These are phyloP conservation scores for Parnassius apollo DNA, from an alignment of 2,888 invertebrate species.

Conservation along the genomic window DNA sequence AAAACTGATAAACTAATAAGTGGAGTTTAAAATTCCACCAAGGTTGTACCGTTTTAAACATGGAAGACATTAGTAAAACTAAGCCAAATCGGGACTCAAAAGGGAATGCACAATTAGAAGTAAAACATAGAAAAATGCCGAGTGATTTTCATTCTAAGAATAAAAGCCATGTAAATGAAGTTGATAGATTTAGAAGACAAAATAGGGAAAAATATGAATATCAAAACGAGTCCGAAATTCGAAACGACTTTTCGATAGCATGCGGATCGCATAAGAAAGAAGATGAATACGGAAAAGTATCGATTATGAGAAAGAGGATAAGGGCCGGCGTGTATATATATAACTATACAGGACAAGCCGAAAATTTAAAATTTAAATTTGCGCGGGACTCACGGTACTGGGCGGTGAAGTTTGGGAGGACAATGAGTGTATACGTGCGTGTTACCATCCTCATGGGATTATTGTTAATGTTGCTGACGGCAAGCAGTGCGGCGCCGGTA, in stretches of 20 bases:
- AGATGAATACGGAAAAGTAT: conserved; percentile 64
- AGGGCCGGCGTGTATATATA: conserved; percentile 59
- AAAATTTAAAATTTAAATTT: conserved; percentile 72
- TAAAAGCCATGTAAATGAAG: conserved; percentile 66
- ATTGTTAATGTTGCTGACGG: conserved; percentile 57
- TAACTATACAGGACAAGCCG: conserved; percentile 58
- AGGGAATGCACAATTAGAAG: conserved; percentile 41
- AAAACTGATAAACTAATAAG: conserved; percentile 4
- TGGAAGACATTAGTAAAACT: conserved; percentile 16
- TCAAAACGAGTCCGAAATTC: conserved; percentile 47
- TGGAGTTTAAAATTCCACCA: conserved; percentile 14
- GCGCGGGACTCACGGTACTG: conserved; percentile 53
- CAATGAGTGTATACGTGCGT: conserved; percentile 61
- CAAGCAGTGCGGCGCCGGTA: conserved; percentile 58
- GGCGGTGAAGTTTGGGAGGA: conserved; percentile 58
- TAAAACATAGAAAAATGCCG: conserved; percentile 46
- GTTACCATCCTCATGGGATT: conserved; percentile 54
- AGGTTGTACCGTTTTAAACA: conserved; percentile 11
- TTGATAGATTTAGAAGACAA: conserved; percentile 67
- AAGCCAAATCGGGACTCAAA: conserved; percentile 25
- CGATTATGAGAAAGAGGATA: conserved; percentile 63
- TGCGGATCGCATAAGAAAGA: conserved; percentile 58
- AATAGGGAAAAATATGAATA: conserved; percentile 50
- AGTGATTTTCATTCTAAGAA: conserved; percentile 66
- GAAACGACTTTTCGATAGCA: conserved; percentile 45